Evolutionary conservation across 2,113 vertebrate genomes (phyloP), one percentile per base, ranked within the genome.

Genomic region (Cheirogaleus medius): DNA sequence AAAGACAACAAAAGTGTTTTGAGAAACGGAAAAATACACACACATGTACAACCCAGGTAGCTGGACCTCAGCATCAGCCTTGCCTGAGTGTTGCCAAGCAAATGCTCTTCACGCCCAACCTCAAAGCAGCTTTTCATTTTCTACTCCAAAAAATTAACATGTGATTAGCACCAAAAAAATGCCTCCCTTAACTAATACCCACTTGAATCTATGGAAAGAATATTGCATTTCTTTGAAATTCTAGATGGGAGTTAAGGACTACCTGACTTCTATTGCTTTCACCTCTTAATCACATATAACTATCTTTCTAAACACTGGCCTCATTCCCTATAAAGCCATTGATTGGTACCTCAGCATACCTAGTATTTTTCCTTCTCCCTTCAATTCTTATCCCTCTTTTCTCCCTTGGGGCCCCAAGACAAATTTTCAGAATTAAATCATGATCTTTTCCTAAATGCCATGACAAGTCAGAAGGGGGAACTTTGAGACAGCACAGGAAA

Each of bases 401-500:
- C 34, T 63, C 12, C 4, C 76, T 71, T 82, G 52, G 15, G 54
- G 10, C 13, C 49, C 25, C 56, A 29, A 77, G 5, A 20, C 58
- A 76, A 68, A 42, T 88, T 95, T 69, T 85, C 68, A 89, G 68
- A 91, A 89, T 95, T 73, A 94, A 84, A 56, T 80, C 32, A 56
- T 20, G n/a, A 29, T 85, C 49, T 83, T 87, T 54, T 74, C 34
- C 54, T 42, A 44, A 90, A 58, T 80, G 34, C 32, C 52, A 66
- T 52, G 56, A 58, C 32, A 77, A 93, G 25, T 87, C 68, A 88
- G 56, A 82, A 85, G 68, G 56, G 34, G 34, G 20, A 90, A n/a
- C 37, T 85, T 78, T 23, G n/a, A 74, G 39, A 15, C 14, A n/a
- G 12, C 47, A 7, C 5, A 66, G 39, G 76, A 89, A 64, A 78